phyloP scores from a whole-genome alignment of 2,113 vertebrate species.

The Xiphophorus couchianus region DNA sequence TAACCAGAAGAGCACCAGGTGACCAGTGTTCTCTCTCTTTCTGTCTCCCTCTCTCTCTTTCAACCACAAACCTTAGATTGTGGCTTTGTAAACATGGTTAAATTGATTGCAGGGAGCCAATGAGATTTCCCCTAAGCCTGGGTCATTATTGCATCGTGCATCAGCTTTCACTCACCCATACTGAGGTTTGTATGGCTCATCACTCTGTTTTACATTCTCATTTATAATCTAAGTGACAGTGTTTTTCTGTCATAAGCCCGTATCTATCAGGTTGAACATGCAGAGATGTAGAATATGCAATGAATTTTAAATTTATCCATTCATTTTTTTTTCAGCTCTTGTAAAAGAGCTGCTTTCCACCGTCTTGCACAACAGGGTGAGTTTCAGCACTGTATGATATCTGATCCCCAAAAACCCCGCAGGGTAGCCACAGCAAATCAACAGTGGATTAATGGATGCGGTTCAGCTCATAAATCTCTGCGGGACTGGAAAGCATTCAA shows the following conservation, averaged over 20 bases:
- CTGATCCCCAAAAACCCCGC: conserved; percentile 71
- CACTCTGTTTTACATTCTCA: conserved; percentile 32
- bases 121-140: conserved; percentile 65
- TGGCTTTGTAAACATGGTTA: conserved; percentile 74
- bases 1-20: conserved; percentile 62
- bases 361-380: conserved; percentile 39
- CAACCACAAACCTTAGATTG: conserved; percentile 51
- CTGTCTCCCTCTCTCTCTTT: background rate
- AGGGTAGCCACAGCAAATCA: conserved; percentile 76
- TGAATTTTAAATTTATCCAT: conserved; percentile 30
- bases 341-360: conserved; percentile 43
- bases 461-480: conserved; percentile 76
- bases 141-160: conserved; percentile 67
- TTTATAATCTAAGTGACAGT: conserved; percentile 40
- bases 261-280: conserved; percentile 26
- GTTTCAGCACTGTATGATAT: conserved; percentile 72
- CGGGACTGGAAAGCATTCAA: conserved; percentile 73
- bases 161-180: conserved; percentile 38
- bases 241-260: conserved; percentile 38
- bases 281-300: conserved; percentile 22
- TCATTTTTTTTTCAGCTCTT: conserved; percentile 29
- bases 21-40: conserved; percentile 46
- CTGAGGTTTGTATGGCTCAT: conserved; percentile 28
- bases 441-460: conserved; percentile 78
- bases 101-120: conserved; percentile 72